These are phyloP conservation scores for Bilobella aurantiaca DNA, from an alignment of 1,140 invertebrate genomes.

Conservation along the genomic window DNA sequence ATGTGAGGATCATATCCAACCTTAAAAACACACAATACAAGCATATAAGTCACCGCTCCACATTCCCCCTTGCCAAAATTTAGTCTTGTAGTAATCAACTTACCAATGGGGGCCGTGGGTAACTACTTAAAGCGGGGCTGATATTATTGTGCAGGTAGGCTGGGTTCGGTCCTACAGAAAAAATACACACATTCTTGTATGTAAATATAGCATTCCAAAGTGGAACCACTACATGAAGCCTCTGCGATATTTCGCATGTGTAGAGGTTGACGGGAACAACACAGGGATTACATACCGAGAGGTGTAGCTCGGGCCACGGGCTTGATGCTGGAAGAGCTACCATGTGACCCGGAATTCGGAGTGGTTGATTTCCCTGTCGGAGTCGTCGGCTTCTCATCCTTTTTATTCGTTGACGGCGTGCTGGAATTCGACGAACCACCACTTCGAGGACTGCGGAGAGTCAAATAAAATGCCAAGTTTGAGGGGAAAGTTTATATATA, in stretches of 20 bases:
- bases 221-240: no score
- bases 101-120: conserved; percentile 41
- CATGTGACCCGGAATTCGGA: conserved; percentile 38
- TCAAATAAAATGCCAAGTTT: conserved; percentile 3
- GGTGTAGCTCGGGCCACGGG: conserved; percentile 34
- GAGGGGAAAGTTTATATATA: neutral
- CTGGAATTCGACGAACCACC: conserved; percentile 37
- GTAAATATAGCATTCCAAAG: no score
- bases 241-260: no score
- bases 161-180: conserved; percentile 29
- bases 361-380: conserved; percentile 47
- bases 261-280: no score
- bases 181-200: no score
- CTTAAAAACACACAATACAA: conserved; percentile 22
- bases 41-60: neutral
- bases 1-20: conserved; percentile 68
- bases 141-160: conserved; percentile 34
- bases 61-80: neutral
- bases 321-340: conserved; percentile 33
- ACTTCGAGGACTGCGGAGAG: conserved; percentile 36
- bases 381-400: conserved; percentile 47
- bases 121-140: conserved; percentile 36
- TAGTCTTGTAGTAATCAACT: conserved; percentile 8
- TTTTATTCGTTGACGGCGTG: conserved; percentile 37
- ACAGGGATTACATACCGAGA: no score